A percentile compares a stretch with the other conserved stretches of the same genome.
Evolutionary conservation across 2,113 vertebrate species (phyloP).

Genomic region (Hypocryptadius cinnamomeus): DNA sequence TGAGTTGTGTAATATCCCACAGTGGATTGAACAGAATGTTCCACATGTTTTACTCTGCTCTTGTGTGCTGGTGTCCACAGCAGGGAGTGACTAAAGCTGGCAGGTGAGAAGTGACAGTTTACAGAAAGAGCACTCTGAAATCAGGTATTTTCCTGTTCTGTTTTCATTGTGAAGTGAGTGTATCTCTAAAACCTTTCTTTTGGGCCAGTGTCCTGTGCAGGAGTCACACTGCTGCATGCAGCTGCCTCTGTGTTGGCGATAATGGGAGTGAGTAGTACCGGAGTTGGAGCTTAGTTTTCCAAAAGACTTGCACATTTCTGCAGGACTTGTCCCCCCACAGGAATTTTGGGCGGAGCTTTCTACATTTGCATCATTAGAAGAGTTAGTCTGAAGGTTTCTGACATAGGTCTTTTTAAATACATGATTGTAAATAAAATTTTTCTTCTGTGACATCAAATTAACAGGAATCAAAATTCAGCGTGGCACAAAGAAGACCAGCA

Average conservation of each 20-base stretch:
- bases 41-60: background rate
- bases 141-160: background rate
- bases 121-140: background rate
- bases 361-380: background rate
- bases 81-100: background rate
- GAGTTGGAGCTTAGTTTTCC: background rate
- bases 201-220: background rate
- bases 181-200: background rate
- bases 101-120: background rate
- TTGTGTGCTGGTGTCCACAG: background rate
- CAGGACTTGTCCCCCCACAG: background rate
- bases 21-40: background rate
- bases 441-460: background rate
- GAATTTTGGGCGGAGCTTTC: background rate
- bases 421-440: background rate
- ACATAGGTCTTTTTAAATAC: background rate
- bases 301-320: background rate
- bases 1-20: background rate
- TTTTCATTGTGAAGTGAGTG: background rate
- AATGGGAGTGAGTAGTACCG: background rate
- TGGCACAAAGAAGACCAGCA: background rate
- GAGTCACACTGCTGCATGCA: background rate
- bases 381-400: background rate
- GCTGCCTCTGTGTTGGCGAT: background rate
- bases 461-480: background rate